phyloP scores from a whole-genome alignment of 1,140 invertebrate genomes.

The Dinothrombium tinctorium region DNA sequence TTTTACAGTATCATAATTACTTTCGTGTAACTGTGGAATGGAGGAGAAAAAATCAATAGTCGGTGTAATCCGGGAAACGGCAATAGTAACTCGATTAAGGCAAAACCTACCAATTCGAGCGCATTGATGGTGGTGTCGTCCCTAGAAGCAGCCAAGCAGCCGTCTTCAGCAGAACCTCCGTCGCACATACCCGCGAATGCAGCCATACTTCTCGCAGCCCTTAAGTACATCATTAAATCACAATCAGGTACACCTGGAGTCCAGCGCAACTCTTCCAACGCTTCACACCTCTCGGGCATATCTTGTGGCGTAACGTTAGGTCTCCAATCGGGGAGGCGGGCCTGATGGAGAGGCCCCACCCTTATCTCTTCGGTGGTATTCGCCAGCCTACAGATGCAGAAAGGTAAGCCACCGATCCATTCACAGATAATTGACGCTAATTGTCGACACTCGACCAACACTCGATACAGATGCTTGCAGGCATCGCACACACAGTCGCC shows the following conservation, averaged over 20 bases:
- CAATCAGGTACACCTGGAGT: slow-evolving; percentile 66
- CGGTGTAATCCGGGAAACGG: background rate
- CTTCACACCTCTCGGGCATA: slow-evolving; percentile 44
- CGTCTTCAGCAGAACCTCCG: slow-evolving; percentile 84
- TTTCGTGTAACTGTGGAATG: slow-evolving; percentile 48
- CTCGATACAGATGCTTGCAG: no score
- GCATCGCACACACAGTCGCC: no score
- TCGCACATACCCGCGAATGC: slow-evolving; percentile 95
- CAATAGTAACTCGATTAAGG: background rate
- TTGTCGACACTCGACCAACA: no score
- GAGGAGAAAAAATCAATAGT: background rate
- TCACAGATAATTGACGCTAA: no score
- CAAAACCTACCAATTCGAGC: slow-evolving; percentile 47
- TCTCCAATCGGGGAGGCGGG: slow-evolving; percentile 50
- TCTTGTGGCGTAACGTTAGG: slow-evolving; percentile 33
- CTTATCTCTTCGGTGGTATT: slow-evolving; percentile 71
- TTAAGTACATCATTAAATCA: slow-evolving; percentile 87
- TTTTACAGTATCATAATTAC: slow-evolving; percentile 79
- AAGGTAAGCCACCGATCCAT: no score
- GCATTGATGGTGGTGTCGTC: slow-evolving; percentile 97
- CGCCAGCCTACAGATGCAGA: background rate
- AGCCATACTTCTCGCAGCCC: slow-evolving; percentile 51
- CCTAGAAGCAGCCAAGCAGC: slow-evolving; percentile 75
- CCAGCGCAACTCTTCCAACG: slow-evolving; percentile 74
- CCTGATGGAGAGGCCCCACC: slow-evolving; percentile 77